Base-by-base conservation (phyloP, 2,888 invertebrate species). In the Diarsia brunnea region DNA sequence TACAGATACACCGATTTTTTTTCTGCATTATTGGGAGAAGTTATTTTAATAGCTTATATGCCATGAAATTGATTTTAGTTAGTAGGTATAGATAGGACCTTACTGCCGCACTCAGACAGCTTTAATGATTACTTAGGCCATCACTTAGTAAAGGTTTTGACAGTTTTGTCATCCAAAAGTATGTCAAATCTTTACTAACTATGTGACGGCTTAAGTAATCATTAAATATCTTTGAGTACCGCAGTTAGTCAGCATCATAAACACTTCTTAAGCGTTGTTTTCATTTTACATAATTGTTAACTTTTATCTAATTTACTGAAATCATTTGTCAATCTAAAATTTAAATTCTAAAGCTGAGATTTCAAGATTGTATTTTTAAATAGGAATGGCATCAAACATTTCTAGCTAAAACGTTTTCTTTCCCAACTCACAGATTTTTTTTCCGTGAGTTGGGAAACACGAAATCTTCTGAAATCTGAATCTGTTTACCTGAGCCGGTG, bases 401-500 rank as follows among this genome's bases (percentile, higher is more conserved):
- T 45, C 38, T 27, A 4, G 8, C 38, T 21, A 2, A 1, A n/a
- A n/a, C 1, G 49, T 19, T 49, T 4, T 51, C 51, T 75, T 51
- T 45, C n/a, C 5, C 21, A 31, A 24, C 12, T 24, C 10, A 12
- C 1, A 27, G 4, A 11, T 1, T 27, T 21, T 14, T 58, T 58
- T 53, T n/a, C 53, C 4, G 1, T n/a, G 12, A 24, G 12, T 14
- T 24, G 24, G 5, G 12, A 8, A 53, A 38, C 4, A 24, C 0
- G 0, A 11, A 38, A n/a, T 49, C 21, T 70, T 63, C 27, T 38
- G 4, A 31, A 55, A 51, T 66, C 7, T 2, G 7, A 24, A 51
- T 38, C 31, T 72, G 55, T 81, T 88, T 91, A 96, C 97, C 95
- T 95, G 95, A 82, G 96, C 96, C 16, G 93, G 92, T 79, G 95